A percentile compares a stretch with the other conserved stretches of the same genome.
Conservation (phyloP, 2,113 vertebrate species). For the Theropithecus gelada region DNA sequence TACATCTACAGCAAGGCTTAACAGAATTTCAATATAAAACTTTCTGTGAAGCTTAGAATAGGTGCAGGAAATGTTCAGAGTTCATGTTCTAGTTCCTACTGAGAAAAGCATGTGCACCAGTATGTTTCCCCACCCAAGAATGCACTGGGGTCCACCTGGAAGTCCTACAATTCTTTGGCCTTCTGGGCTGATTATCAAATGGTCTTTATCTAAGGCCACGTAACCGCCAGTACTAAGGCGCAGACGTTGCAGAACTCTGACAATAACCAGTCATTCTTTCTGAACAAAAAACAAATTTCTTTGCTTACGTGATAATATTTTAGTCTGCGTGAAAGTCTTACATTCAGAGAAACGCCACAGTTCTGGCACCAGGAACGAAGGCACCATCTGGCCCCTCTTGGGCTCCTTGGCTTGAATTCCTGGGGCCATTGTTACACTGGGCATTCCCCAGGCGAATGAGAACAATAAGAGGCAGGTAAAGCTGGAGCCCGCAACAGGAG, state of each 20-base stretch:
- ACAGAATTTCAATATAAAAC: not conserved
- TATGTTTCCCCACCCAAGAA: not conserved
- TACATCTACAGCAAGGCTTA: not conserved
- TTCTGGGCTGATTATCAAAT: not conserved
- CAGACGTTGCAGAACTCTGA: not conserved
- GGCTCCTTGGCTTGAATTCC: slow-evolving; percentile 5
- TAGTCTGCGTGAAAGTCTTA: slow-evolving; percentile 30
- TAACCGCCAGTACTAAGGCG: not conserved
- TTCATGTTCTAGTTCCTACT: not conserved
- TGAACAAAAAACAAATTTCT: slow-evolving; percentile 1
- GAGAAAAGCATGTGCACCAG: not conserved
- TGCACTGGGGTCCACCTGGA: not conserved
- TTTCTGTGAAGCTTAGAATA: not conserved
- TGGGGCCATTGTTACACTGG: not conserved
- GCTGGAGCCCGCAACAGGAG: not conserved
- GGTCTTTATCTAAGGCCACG: not conserved
- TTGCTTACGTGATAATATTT: slow-evolving; percentile 37
- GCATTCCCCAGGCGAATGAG: not conserved
- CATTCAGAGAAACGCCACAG: not conserved
- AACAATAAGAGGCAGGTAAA: slow-evolving; percentile 12
- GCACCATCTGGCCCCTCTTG: slow-evolving; percentile 41
- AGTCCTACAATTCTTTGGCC: not conserved
- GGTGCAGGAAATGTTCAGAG: not conserved
- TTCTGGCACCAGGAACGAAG: slow-evolving; percentile 3
- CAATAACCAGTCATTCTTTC: not conserved